These are phyloP conservation scores for Leptopilina clavipes DNA, from an alignment of 1,140 invertebrate genomes.

Conservation along the genomic window DNA sequence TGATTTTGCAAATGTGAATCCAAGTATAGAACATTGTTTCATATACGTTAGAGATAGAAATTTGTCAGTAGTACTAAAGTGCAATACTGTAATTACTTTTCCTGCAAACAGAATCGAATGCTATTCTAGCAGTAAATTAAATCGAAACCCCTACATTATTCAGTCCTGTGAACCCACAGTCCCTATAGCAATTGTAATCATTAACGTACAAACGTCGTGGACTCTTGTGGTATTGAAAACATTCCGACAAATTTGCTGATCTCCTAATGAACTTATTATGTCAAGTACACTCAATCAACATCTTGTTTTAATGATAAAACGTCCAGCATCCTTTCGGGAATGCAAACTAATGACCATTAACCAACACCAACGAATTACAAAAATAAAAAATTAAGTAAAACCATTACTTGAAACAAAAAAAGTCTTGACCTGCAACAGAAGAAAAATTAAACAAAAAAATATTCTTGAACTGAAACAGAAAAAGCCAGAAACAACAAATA, in stretches of 20 bases:
- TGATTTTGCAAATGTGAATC: no score
- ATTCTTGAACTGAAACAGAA: no score
- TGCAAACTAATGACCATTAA: no score
- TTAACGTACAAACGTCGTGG: slow-evolving; percentile 36
- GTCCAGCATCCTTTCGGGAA: no score
- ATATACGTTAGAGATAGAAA: slow-evolving; percentile 44
- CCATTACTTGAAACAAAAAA: no score
- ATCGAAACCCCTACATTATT: slow-evolving; percentile 49
- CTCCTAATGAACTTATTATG: neutral
- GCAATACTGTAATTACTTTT: slow-evolving; percentile 54
- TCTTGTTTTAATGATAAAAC: neutral
- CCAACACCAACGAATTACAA: no score
- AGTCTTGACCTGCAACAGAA: no score
- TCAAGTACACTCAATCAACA: neutral
- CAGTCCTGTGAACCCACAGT: slow-evolving; percentile 27
- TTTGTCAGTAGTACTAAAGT: slow-evolving; percentile 39
- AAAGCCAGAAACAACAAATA: no score
- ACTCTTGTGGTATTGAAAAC: slow-evolving; percentile 36
- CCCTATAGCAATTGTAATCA: slow-evolving; percentile 44
- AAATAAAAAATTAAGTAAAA: no score
- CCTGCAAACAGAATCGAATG: slow-evolving; percentile 48
- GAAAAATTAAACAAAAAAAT: no score
- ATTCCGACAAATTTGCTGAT: neutral
- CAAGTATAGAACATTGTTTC: neutral
- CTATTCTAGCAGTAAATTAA: slow-evolving; percentile 52